Evolutionary conservation across 2,113 vertebrate genomes (phyloP), one percentile per base, ranked within the genome.

Genomic region (Megaceryle maxima): DNA sequence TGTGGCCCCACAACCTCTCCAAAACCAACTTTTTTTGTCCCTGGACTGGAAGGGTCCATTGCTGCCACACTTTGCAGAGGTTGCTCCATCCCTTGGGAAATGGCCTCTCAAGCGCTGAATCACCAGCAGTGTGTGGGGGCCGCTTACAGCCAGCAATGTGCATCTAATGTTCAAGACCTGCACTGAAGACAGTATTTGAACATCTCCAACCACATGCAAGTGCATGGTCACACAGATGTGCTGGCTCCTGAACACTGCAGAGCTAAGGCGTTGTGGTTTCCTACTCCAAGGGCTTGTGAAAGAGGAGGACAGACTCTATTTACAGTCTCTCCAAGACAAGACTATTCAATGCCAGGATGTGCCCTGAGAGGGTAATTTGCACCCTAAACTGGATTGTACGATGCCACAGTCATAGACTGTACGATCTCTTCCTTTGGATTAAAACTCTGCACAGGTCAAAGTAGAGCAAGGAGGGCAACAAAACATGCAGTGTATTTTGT

Each of bases 401-500:
- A 44, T 17, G n/a, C 77, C 2, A 0, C 67, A 60, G 86, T 21
- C 77, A 33, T 74, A 69, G 74, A 41, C 73, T 8, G 10, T 44
- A 26, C 10, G 73, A 92, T 53, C 88, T 66, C 86, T 20, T 94
- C 83, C 69, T 89, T 35, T 63, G 81, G 91, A 85, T 95, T 94
- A 92, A 50, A 95, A 67, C 63, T 94, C 81, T 85, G 91, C 78
- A 92, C 92, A 79, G 95, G 91, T 80, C 95, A 91, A 76, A 94
- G 87, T 77, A 89, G 91, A 96, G 96, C 91, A 91, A 94, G 94
- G 64, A 79, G 92, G 92, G 75, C 50, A 96, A 94, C 94, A 96
- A 96, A 91, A 95, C 91, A 91, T 37, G 64, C 90, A 74, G 59
- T 28, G 55, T 87, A 83, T 95, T 94, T 91, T 94, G 94, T 79